Evolutionary conservation across 2,113 vertebrate species (phyloP).

Genomic region (Notiomystis cincta): DNA sequence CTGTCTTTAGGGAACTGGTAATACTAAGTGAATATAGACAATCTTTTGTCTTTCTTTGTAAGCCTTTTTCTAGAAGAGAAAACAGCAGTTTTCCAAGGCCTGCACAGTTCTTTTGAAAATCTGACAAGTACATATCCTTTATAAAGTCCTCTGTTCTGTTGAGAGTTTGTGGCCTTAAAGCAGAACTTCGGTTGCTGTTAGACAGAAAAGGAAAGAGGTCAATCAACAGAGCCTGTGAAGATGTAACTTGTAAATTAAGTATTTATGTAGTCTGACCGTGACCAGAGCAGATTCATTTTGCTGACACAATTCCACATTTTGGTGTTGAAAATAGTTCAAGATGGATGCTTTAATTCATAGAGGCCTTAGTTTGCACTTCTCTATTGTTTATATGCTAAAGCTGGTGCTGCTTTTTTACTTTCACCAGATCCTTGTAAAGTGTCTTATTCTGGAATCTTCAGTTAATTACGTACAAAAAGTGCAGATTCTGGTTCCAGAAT

Average conservation of each 20-base stretch:
- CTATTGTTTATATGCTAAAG: not conserved
- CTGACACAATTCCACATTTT: not conserved
- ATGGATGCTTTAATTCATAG: not conserved
- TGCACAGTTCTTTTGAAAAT: not conserved
- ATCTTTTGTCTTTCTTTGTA: not conserved
- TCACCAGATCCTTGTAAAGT: not conserved
- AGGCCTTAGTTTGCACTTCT: not conserved
- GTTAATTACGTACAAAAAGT: not conserved
- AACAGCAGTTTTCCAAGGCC: not conserved
- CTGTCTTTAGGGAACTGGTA: not conserved
- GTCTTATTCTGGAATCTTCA: not conserved
- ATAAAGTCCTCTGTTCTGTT: not conserved
- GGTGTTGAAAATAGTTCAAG: not conserved
- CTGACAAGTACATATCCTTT: not conserved
- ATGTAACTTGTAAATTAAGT: not conserved
- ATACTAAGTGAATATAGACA: not conserved
- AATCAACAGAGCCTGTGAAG: not conserved
- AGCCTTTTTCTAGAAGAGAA: not conserved
- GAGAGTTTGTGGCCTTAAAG: not conserved
- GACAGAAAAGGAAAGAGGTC: not conserved
- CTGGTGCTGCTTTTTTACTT: not conserved
- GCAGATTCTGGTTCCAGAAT: not conserved
- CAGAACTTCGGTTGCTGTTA: not conserved
- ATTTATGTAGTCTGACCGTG: not conserved
- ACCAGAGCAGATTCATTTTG: not conserved